Evolutionary conservation across 2,888 invertebrate species (phyloP), one percentile per base, ranked within the genome.

Genomic region (Epinotia brunnichana): DNA sequence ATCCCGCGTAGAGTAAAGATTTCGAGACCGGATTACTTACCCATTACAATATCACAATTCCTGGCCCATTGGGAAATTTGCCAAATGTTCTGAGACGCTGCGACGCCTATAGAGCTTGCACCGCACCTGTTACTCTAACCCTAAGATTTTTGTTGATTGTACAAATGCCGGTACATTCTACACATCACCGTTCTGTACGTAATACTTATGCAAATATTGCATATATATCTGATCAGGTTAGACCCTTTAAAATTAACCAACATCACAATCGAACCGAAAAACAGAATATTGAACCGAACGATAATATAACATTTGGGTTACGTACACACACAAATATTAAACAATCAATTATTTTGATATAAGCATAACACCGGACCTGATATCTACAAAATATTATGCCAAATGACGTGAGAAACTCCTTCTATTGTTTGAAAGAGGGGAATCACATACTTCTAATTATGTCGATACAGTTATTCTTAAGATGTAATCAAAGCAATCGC

Each of bases 11-110:
- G 51, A 41, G 41, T 64, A 64, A 17, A 53, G 59, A 41, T 53
- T 59, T 44, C 13, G 9, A 21, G 35, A 13, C 44, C 44, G 35
- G 60, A 72, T 72, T 39, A 71, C 66, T 60, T 54, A n/a, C n/a
- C n/a, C n/a, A n/a, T n/a, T n/a, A 68, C 67, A 72, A 56, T 71
- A n/a, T n/a, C n/a, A 71, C 66, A 35, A 61, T 67, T 67, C 21
- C 59, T 35, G 53, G 54, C 61, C 21, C 35, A 68, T 51, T 72
- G 56, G 71, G 72, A 68, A 51, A 5, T 13, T 15, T 68, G 72
- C 72, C 72, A 72, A 72, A 56, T 24, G 29, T 56, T 39, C 21
- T 67, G 24, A 72, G 72, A 72, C 72, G 35, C 21, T 57, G 21
- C 48, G 72, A 62, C 72, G 72, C 67, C 67, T 62, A n/a, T n/a